These are phyloP conservation scores for Agrypnus murinus DNA, from an alignment of 2,888 invertebrate species.

Conservation along the genomic window DNA sequence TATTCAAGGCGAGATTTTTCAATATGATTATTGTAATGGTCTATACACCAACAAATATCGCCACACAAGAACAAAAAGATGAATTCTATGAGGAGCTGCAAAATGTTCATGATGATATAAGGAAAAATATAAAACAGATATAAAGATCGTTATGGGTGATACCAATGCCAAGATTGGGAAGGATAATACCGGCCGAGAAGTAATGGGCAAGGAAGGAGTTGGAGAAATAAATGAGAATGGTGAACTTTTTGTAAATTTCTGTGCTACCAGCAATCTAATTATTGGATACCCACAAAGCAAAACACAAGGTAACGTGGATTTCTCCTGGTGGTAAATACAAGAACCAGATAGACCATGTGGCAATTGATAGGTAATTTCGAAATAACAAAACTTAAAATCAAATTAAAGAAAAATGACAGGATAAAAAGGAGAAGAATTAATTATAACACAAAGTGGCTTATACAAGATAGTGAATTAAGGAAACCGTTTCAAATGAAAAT, in stretches of 20 bases:
- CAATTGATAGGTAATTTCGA: neutral
- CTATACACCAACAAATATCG: conserved; percentile 6
- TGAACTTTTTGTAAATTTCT: too few species aligned
- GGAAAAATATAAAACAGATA: too few species aligned
- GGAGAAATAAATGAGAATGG: too few species aligned
- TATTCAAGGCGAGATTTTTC: neutral
- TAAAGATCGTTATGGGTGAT: conserved; percentile 3
- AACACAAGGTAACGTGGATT: conserved; percentile 10
- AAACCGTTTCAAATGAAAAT: conserved; percentile 5
- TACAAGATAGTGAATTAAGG: conserved; percentile 5
- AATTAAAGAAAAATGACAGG: too few species aligned
- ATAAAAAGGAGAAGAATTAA: too few species aligned
- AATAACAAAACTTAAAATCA: too few species aligned
- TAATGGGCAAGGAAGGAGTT: conserved; percentile 17
- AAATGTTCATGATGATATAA: neutral
- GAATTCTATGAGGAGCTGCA: conserved; percentile 3
- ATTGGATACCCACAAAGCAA: neutral
- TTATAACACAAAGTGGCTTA: neutral
- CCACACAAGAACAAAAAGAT: neutral
- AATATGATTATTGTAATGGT: conserved; percentile 5
- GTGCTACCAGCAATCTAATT: neutral
- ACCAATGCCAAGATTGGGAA: too few species aligned
- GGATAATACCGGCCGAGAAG: neutral
- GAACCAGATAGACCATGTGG: conserved; percentile 2
- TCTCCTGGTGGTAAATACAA: neutral